Base-by-base conservation (phyloP, 1,140 invertebrate species). In the Heliconius hermathena region DNA sequence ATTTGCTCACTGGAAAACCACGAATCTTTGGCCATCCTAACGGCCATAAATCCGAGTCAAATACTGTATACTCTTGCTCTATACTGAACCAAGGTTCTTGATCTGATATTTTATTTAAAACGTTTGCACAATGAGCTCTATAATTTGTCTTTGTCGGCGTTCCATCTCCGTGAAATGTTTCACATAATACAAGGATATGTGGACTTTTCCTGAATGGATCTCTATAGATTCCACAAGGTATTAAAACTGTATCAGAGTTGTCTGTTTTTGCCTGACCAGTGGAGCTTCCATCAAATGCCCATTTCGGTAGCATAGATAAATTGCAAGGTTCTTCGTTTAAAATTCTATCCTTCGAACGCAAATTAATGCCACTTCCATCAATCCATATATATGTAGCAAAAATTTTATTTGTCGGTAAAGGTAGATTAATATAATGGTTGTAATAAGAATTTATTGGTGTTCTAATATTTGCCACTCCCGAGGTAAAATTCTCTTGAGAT, bases 211-310 rank as follows among this genome's bases (percentile, higher is more conserved):
- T 95, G 95, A 99, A 99, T 0, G 99, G 99, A 94, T 99, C 99
- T 75, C 96, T 97, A 95, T 99, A 99, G 76, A 99, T 96, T 20
- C 96, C 97, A 49, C 98, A 97, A 8, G 99, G 99, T 80, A 97
- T 95, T 3, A 99, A 95, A 86, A 97, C 98, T 22, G 98, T 96
- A 89, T 99, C 99, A n/a, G 98, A 98, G 87, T 98, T 97, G 66
- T 94, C 92, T 33, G 97, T 97, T 85, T 96, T 95, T 1, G 97
- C 97, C 93, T 98, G 97, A 74, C 96, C 96, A 1, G 97, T 97
- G 2, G 97, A 98, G 88, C 98, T 99, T 26, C 99, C 99, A 94
- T 99, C 99, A 89, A 98, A 99, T 82, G 98, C 98, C 99, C 99
- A 99, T 20, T 97, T 95, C 0, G 99, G 99, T 38, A 99, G 95